Conservation (phyloP, 2,888 invertebrate genomes). For the Toxonevra muliebris region DNA sequence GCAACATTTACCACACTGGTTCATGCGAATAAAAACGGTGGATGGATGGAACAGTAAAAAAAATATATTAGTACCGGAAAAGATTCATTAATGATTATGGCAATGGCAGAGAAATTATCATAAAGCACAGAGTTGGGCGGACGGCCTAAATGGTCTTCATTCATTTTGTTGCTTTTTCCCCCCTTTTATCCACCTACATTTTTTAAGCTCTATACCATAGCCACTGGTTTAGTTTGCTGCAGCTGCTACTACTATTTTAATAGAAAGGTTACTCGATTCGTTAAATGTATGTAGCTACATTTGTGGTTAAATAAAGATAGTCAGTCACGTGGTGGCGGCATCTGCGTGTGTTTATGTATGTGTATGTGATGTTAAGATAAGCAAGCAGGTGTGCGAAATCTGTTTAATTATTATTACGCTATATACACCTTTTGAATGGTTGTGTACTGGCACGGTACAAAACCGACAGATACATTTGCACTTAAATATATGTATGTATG, state of each 20-base stretch:
- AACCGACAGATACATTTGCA: too few relatives aligned
- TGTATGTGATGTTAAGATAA: background rate
- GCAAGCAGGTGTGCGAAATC: slow-evolving; percentile 25
- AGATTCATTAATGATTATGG: slow-evolving; percentile 5
- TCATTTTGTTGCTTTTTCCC: background rate
- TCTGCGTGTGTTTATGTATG: background rate
- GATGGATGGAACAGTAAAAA: too few relatives aligned
- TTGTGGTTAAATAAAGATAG: slow-evolving; percentile 6
- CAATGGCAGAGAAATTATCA: slow-evolving; percentile 17
- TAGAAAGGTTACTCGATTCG: background rate
- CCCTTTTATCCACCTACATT: background rate
- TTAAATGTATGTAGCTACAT: background rate
- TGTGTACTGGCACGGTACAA: too few relatives aligned
- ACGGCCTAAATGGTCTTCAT: slow-evolving; percentile 7
- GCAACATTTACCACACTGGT: background rate
- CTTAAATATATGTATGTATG: too few relatives aligned
- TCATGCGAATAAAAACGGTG: background rate
- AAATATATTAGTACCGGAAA: background rate
- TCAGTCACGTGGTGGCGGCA: background rate
- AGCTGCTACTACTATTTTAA: too few relatives aligned
- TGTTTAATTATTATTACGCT: slow-evolving; percentile 18
- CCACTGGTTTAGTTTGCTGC: too few relatives aligned
- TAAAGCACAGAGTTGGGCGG: slow-evolving; percentile 9
- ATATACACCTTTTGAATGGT: background rate
- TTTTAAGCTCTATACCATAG: too few relatives aligned